Evolutionary conservation across 2,797 vertebrate species (phyloP), one percentile per base, ranked within the genome.

Genomic region (Bothrops alternatus): DNA sequence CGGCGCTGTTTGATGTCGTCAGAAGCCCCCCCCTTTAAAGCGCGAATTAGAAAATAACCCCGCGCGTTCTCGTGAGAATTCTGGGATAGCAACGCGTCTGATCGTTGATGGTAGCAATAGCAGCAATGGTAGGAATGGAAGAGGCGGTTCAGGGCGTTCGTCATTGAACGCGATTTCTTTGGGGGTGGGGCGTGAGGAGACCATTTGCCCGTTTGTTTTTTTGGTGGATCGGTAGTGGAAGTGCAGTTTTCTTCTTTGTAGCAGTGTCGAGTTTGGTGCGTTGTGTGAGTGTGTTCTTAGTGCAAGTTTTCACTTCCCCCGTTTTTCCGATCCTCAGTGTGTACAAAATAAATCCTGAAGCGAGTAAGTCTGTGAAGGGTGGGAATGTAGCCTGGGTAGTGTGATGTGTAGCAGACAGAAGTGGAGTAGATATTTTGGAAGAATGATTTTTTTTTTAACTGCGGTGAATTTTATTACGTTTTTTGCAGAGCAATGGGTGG

Each of bases 1-100:
- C 85, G 93, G 85, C 93, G 91, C 91, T 20, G 2, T 0, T 25
- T 82, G 32, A 92, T 92, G 88, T 16, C 88, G 88, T 92, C 91
- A 90, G 4, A n/a, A 20, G 6, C 6, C 85, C 0, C 37, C 37
- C 3, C 13, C 26, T 42, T 82, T 47, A 25, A 47, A 82, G 73
- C 37, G 73, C 73, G 73, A 82, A 82, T 47, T 47, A 58, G 25
- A 61, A 47, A 42, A 88, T 7, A 37, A 5, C n/a, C 12, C 18
- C 57, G 14, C 37, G 20, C 3, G 1, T n/a, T 90, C 53, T 93
- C 92, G 82, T 86, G 88, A 92, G 91, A 90, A 28, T 63, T 73
- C 25, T 8, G 23, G 16, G 10, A 4, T 8, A 16, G 58, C 32
- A 23, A 42, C 55, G 12, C 37, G 12, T 4, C n/a, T 5, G 23